Evolutionary conservation across 2,888 invertebrate genomes (phyloP).

Genomic region (Cryptus viduatorius): DNA sequence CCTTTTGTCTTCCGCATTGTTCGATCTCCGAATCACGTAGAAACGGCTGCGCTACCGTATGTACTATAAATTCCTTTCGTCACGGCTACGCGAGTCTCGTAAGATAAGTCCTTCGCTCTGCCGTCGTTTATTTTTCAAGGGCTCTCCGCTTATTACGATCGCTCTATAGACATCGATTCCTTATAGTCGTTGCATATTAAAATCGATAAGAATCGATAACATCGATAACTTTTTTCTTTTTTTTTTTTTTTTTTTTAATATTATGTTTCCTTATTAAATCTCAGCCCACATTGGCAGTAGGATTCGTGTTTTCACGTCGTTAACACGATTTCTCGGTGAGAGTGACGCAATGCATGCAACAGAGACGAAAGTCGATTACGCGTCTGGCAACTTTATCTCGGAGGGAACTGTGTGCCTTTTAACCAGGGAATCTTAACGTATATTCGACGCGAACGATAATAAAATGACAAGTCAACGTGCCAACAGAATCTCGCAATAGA

Average conservation of each 20-base stretch:
- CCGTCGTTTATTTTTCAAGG: not conserved
- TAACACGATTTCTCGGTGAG: not conserved
- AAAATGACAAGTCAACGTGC: conserved; percentile 14
- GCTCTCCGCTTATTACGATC: not conserved
- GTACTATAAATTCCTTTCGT: conserved; percentile 28
- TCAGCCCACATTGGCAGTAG: not conserved
- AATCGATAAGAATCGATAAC: too few relatives aligned
- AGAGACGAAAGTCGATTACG: conserved; percentile 4
- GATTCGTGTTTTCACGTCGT: conserved; percentile 3
- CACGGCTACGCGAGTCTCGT: not conserved
- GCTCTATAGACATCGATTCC: not conserved
- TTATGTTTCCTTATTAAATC: not conserved
- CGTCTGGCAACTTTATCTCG: not conserved
- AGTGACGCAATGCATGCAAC: conserved; percentile 10
- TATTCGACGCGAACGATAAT: not conserved
- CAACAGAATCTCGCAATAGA: not conserved
- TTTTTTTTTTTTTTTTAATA: not conserved
- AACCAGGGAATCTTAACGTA: not conserved
- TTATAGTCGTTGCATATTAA: too few relatives aligned
- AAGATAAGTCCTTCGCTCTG: conserved; percentile 22
- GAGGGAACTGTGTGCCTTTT: not conserved
- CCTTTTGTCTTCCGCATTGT: conserved; percentile 72
- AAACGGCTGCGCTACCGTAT: conserved; percentile 26
- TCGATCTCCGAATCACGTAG: conserved; percentile 28
- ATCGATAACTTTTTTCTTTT: too few relatives aligned